These are phyloP conservation scores for Panzeria rudis DNA, from an alignment of 2,888 invertebrate species.

Conservation along the genomic window DNA sequence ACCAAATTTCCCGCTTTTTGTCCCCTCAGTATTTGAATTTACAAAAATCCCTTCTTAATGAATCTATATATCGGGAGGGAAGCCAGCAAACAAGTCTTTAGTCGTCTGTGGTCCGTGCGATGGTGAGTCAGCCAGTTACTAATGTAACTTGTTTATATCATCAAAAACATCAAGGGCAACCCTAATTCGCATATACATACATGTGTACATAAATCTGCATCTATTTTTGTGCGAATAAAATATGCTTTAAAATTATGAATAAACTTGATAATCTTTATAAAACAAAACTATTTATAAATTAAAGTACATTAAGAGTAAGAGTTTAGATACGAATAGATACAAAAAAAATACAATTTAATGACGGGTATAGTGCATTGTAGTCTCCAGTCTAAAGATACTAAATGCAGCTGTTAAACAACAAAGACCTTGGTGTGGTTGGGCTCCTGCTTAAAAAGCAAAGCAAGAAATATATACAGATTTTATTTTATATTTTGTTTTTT, in stretches of 20 bases:
- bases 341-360: conserved; percentile 35
- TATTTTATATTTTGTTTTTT: background rate
- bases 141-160: too few relatives aligned
- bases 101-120: too few relatives aligned
- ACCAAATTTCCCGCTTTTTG: too few relatives aligned
- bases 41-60: too few relatives aligned
- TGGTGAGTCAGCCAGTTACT: too few relatives aligned
- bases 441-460: conserved; percentile 38
- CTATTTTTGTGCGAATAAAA: background rate
- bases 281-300: conserved; percentile 51
- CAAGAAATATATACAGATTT: conserved; percentile 15
- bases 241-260: conserved; percentile 30
- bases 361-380: conserved; percentile 10
- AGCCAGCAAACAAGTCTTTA: too few relatives aligned
- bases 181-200: background rate
- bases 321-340: background rate
- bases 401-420: conserved; percentile 59
- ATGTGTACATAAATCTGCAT: background rate
- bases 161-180: too few relatives aligned
- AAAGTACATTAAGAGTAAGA: background rate
- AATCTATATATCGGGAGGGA: too few relatives aligned
- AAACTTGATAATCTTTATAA: conserved; percentile 25
- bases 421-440: conserved; percentile 54
- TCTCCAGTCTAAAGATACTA: conserved; percentile 7
- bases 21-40: too few relatives aligned